These are phyloP conservation scores for Paradisaea rubra DNA, from an alignment of 2,113 vertebrate genomes.

Conservation along the genomic window DNA sequence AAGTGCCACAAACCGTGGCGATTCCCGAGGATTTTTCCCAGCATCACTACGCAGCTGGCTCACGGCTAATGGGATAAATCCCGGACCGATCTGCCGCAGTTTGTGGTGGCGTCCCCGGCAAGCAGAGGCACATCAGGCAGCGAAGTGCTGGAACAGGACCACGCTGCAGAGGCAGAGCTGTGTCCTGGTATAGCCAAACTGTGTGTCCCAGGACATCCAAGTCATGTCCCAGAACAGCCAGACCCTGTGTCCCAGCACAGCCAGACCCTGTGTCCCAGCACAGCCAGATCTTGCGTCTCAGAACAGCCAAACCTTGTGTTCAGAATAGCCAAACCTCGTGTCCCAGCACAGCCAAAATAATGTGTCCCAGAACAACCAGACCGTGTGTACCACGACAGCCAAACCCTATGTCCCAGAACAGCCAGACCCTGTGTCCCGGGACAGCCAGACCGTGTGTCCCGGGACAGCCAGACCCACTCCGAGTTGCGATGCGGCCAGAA, in stretches of 20 bases:
- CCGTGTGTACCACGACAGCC: background rate
- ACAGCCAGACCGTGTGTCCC: background rate
- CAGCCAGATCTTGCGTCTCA: background rate
- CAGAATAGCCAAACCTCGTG: rapidly evolving
- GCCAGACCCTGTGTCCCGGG: rapidly evolving
- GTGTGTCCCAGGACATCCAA: background rate
- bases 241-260: background rate
- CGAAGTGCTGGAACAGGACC: background rate
- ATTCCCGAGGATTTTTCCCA: background rate
- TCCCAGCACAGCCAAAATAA: background rate
- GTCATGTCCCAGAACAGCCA: background rate
- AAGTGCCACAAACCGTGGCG: rapidly evolving
- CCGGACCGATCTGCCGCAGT: too few species aligned
- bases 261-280: background rate
- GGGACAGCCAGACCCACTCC: background rate
- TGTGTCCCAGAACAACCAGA: background rate
- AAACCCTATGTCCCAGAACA: rapidly evolving
- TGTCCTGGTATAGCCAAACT: background rate
- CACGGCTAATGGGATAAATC: background rate
- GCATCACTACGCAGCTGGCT: background rate
- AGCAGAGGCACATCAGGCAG: background rate
- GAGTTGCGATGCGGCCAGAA: background rate
- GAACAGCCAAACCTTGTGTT: background rate
- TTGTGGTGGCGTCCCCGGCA: background rate
- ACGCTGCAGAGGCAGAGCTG: background rate